Base-by-base conservation (phyloP, 2,888 invertebrate genomes). In the Lasioglossum zephyrum region DNA sequence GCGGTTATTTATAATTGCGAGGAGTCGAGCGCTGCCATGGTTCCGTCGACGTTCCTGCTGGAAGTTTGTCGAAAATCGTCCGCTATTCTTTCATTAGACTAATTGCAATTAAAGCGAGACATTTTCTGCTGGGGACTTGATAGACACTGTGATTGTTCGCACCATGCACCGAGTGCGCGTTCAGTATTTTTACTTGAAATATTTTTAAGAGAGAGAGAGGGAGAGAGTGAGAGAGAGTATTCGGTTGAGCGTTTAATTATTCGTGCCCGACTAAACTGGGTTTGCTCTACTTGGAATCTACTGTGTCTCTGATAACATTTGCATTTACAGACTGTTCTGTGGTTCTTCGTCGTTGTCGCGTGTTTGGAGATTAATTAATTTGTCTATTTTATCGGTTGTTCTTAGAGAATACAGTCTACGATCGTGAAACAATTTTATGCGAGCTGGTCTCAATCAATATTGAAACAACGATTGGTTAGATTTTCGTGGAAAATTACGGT, bases 1-100 rank as follows among this genome's bases (percentile, higher is more conserved):
- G 9, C 39, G 39, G 69, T 69, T 69, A 69, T 69, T 69, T 69
- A 69, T 69, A 69, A 69, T 69, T 39, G 9, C 69, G 39, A 39
- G 22, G 66, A 22, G 36, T 18, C 11, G 31, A 8, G 18, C 18
- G 66, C 36, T 36, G 36, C 26, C 26, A 26, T 26, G 2, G 60
- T 26, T 26, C 13, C 26, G 26, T 2, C 13, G 26, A 53, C n/a
- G 53, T n/a, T 53, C 9, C n/a, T 6, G 26, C 4, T 5, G 16
- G 5, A 60, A 60, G 13, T 31, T 60, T 13, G 26, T 31, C 16
- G 13, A 60, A 60, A 60, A 26, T 60, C 49, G 60, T 26, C 60
- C 26, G 26, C 13, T 5, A 26, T 60, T 60, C 60, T 31, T 60
- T 31, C 60, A 26, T 60, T 60, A 60, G 5, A 16, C 60, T 60